Evolutionary conservation across 2,888 invertebrate species (phyloP).

Genomic region (Drosophila meridionalis): DNA sequence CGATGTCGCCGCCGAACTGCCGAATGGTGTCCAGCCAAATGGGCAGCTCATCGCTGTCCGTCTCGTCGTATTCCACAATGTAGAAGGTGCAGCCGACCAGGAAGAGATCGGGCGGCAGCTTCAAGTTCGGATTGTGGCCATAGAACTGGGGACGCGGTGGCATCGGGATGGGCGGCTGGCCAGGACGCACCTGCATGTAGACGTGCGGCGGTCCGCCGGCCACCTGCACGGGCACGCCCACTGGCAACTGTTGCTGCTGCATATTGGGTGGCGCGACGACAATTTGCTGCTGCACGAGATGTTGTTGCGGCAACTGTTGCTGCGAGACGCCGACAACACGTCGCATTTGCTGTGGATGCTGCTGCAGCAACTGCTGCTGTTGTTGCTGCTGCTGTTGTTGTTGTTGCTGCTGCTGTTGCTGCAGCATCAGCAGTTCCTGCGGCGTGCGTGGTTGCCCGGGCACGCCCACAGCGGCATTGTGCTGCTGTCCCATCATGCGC

Average conservation of each 20-base stretch:
- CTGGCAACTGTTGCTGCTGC: conserved; percentile 74
- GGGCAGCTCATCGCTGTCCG: conserved; percentile 87
- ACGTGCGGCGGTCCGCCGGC: conserved; percentile 82
- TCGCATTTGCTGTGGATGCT: conserved; percentile 83
- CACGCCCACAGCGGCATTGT: conserved; percentile 87
- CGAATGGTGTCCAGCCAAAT: conserved; percentile 90
- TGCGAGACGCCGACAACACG: conserved; percentile 78
- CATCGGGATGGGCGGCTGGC: conserved; percentile 86
- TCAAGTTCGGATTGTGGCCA: conserved; percentile 96
- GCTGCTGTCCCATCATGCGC: conserved; percentile 94
- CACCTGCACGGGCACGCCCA: conserved; percentile 65
- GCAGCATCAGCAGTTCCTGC: conserved; percentile 87
- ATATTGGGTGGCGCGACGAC: conserved; percentile 82
- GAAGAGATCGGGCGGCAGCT: conserved; percentile 94
- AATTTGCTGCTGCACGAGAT: conserved; percentile 75
- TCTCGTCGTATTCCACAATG: conserved; percentile 92
- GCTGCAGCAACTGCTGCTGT: conserved; percentile 84
- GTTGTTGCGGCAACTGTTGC: conserved; percentile 71
- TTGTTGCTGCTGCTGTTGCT: conserved; percentile 83
- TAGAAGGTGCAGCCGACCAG: conserved; percentile 97
- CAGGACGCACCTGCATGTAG: conserved; percentile 84
- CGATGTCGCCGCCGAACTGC: conserved; percentile 95
- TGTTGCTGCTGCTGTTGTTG: conserved; percentile 83
- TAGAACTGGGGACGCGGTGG: conserved; percentile 92
- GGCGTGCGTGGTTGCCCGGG: conserved; percentile 81